Conservation (phyloP, 2,888 invertebrate species). For the Dryobotodes eremita region DNA sequence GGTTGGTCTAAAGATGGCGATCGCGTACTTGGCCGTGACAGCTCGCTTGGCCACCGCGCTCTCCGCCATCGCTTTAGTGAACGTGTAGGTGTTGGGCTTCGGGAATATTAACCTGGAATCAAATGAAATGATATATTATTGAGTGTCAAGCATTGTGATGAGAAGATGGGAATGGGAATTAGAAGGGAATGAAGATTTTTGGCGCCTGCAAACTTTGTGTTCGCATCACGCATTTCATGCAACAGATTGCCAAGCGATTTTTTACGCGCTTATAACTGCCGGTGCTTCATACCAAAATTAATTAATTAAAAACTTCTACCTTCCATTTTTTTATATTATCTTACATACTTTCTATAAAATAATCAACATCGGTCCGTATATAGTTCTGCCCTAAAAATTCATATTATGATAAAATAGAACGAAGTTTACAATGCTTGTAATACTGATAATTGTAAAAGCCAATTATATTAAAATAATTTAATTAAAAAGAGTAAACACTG, state of each 20-base stretch:
- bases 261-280: too few relatives aligned
- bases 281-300: background rate
- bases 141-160: background rate
- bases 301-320: background rate
- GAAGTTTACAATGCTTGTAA: too few relatives aligned
- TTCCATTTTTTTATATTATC: background rate
- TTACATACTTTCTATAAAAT: background rate
- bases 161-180: too few relatives aligned
- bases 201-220: too few relatives aligned
- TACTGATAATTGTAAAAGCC: too few relatives aligned
- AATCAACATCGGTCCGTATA: background rate
- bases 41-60: conserved; percentile 92
- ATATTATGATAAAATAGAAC: too few relatives aligned
- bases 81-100: conserved; percentile 97
- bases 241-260: too few relatives aligned
- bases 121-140: background rate
- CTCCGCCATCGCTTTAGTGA: conserved; percentile 96
- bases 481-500: too few relatives aligned
- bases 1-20: conserved; percentile 95
- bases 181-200: background rate
- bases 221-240: too few relatives aligned
- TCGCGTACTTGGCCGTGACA: conserved; percentile 89
- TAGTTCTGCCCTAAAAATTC: background rate
- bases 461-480: too few relatives aligned
- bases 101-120: conserved; percentile 64